phyloP scores from a whole-genome alignment of 2,797 vertebrate genomes.

The Parotocinclus haroldoi region DNA sequence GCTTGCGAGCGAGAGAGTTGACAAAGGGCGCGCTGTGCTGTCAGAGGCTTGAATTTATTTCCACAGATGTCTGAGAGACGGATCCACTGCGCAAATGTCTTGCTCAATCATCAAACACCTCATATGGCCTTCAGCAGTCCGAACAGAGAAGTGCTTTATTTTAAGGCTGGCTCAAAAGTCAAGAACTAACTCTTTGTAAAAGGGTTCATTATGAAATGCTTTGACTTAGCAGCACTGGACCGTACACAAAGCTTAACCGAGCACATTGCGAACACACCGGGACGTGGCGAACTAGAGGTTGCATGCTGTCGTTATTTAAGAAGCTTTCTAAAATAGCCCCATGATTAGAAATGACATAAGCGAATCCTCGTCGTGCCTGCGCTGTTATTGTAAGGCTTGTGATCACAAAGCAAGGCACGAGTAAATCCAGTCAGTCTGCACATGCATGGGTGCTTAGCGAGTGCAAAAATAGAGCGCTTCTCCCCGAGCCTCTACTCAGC shows the following conservation, averaged over 20 bases:
- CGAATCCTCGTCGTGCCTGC: too few species aligned
- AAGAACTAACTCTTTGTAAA: too few species aligned
- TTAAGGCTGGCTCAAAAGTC: background rate
- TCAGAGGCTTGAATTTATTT: slow-evolving; percentile 11
- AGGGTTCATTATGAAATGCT: background rate
- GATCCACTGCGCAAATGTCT: background rate
- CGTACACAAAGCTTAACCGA: background rate
- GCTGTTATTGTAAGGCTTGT: too few species aligned
- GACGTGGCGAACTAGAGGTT: background rate
- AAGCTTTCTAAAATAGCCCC: too few species aligned
- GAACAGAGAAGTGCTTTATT: too few species aligned
- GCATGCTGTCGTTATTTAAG: too few species aligned
- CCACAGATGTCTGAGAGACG: background rate
- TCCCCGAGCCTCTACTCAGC: background rate
- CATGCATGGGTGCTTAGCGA: slow-evolving; percentile 8
- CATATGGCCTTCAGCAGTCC: background rate
- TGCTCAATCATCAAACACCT: slow-evolving; percentile 5
- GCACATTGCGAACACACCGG: too few species aligned
- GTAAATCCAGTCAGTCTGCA: slow-evolving; percentile 7
- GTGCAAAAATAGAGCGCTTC: slow-evolving; percentile 15
- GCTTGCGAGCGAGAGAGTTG: background rate
- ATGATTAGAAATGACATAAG: too few species aligned
- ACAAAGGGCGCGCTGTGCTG: slow-evolving; percentile 9
- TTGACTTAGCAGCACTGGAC: background rate
- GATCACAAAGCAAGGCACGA: slow-evolving; percentile 7